phyloP scores from a whole-genome alignment of 2,888 invertebrate species.

The Julus scanicus region DNA sequence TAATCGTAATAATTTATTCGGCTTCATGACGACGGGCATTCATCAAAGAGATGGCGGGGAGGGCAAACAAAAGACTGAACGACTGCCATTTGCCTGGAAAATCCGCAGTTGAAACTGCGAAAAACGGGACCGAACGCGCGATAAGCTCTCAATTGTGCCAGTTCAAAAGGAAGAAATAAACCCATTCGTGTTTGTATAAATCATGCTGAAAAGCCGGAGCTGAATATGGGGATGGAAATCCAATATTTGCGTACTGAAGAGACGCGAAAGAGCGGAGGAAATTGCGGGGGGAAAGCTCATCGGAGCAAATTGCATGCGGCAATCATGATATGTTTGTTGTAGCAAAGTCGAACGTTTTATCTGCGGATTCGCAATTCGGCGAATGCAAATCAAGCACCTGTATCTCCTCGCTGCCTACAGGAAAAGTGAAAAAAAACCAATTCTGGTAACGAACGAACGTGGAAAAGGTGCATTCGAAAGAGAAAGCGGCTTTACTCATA shows the following conservation, averaged over 20 bases:
- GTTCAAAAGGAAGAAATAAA: slow-evolving; percentile 36
- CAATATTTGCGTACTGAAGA: not conserved
- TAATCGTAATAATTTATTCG: slow-evolving; percentile 34
- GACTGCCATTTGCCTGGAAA: not conserved
- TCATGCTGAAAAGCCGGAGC: not conserved
- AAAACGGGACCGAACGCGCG: slow-evolving; percentile 11
- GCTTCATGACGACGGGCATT: not conserved
- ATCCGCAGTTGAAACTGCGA: not conserved
- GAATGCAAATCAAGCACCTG: not conserved
- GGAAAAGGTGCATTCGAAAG: not conserved
- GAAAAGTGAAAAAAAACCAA: not conserved
- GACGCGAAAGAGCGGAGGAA: not conserved
- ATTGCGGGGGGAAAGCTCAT: not conserved
- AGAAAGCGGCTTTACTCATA: not conserved
- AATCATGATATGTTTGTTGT: not conserved
- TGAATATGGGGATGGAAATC: slow-evolving; percentile 10
- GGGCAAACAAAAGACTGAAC: not conserved
- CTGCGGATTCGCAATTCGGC: not conserved
- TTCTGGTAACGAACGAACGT: not conserved
- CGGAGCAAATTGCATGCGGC: not conserved
- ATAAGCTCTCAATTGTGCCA: slow-evolving; percentile 28
- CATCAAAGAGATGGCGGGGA: not conserved
- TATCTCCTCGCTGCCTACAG: not conserved
- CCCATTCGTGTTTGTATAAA: not conserved
- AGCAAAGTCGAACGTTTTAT: not conserved